Percentiles rank a stretch among this genome's conserved stretches.
Evolutionary conservation across 2,888 invertebrate species (phyloP).

Genomic region (Pelosia muscerda): DNA sequence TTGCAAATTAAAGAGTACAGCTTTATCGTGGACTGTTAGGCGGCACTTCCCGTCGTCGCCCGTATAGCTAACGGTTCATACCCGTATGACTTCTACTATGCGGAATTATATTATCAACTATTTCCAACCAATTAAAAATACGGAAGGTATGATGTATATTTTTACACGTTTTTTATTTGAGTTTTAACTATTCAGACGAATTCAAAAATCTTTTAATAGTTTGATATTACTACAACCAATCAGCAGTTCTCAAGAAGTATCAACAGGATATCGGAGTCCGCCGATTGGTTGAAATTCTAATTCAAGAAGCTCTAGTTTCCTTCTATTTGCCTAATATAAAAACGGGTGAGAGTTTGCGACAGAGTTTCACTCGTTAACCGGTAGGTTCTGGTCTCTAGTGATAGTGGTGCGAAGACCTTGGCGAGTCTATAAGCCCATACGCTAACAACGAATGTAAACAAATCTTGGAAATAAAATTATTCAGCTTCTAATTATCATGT

Average conservation of each 20-base stretch:
- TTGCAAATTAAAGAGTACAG: not conserved
- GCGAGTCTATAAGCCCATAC: not conserved
- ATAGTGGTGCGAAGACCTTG: not conserved
- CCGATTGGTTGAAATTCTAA: no score
- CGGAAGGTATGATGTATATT: no score
- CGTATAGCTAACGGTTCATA: slow-evolving; percentile 2
- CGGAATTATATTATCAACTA: not conserved
- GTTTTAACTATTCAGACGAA: no score
- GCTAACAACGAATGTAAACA: not conserved
- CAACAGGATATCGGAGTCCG: no score
- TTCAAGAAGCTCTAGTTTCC: no score
- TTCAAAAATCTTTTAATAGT: no score
- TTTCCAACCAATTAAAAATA: not conserved
- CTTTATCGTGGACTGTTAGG: not conserved
- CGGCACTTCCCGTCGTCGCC: not conserved
- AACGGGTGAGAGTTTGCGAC: no score
- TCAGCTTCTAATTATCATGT: not conserved
- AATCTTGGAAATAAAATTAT: not conserved
- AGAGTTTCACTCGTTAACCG: no score
- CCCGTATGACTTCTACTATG: not conserved
- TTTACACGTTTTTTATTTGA: not conserved
- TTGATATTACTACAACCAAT: no score
- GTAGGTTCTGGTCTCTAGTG: not conserved
- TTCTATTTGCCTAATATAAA: no score
- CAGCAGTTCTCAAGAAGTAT: no score